phyloP scores from a whole-genome alignment of 2,888 invertebrate genomes.

The Gasteruption jaculator region DNA sequence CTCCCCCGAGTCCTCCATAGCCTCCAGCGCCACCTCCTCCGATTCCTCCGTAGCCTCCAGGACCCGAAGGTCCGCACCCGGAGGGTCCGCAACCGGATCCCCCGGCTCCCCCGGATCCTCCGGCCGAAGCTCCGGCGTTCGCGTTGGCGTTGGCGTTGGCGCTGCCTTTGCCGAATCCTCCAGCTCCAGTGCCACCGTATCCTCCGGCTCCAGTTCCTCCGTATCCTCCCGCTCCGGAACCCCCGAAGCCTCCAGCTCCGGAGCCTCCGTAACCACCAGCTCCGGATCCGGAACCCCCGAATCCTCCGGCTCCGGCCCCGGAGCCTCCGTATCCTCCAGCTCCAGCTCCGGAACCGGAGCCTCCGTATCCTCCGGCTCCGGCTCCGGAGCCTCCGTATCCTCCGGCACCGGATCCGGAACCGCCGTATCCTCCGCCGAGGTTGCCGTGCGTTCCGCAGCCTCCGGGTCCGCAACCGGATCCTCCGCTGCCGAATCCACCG shows the following conservation, averaged over 20 bases:
- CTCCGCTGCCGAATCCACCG: slow-evolving; percentile 5
- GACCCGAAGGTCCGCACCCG: too few species aligned
- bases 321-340: slow-evolving; percentile 3
- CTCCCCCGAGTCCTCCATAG: slow-evolving; percentile 15
- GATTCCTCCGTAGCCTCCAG: slow-evolving; percentile 1
- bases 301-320: slow-evolving; percentile 10
- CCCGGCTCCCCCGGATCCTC: slow-evolving; percentile 9
- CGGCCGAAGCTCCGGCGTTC: slow-evolving; percentile 9
- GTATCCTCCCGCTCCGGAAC: not conserved
- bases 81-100: slow-evolving; percentile 16
- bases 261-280: not conserved
- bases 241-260: slow-evolving; percentile 9
- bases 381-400: slow-evolving; percentile 5
- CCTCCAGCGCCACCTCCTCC: slow-evolving; percentile 11
- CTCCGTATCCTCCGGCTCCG: too few species aligned
- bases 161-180: not conserved
- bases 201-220: slow-evolving; percentile 1
- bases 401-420: slow-evolving; percentile 5
- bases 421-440: slow-evolving; percentile 5
- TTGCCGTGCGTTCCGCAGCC: not conserved
- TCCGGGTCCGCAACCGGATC: not conserved
- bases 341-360: not conserved
- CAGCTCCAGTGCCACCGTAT: not conserved
- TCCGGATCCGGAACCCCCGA: not conserved
- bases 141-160: slow-evolving; percentile 6